Base-by-base conservation (phyloP, 2,888 invertebrate species). In the Metalampra italica region DNA sequence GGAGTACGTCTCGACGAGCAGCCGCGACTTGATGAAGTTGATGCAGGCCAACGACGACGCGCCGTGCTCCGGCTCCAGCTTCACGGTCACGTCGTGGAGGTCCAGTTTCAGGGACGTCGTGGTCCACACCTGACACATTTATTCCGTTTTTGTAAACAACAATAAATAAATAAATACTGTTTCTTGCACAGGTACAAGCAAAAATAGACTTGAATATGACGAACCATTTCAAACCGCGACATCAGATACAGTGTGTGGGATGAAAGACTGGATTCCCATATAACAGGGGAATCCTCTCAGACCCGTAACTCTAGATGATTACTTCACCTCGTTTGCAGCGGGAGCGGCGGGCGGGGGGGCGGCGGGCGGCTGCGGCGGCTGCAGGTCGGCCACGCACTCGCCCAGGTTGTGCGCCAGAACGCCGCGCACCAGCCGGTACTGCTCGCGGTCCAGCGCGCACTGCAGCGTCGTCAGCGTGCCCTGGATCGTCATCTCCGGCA, bases 321-420 rank as follows among this genome's bases (percentile, higher is more conserved):
- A n/a, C n/a, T n/a, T 22, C 22, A 22, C 22, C 22, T 22, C 22
- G 22, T 22, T 5, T 22, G 22, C 22, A 5, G 22, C n/a, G 36
- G 36, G n/a, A 3, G 36, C 36, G 36, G 11, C n/a, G 36, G 1
- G 36, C 36, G 58, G 14, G 30, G 30, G 40, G 47, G 44, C 42
- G 56, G 56, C 40, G 48, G 55, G 51, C 29, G 57, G 50, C 43
- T 62, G 57, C 49, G 49, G 45, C 53, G 60, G 71, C 60, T 66
- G 64, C 59, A 75, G 68, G 60, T 78, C 82, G 55, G 62, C 65
- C 52, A 71, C 91, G 61, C 92, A 91, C 80, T 98, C 98, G 0
- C 96, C 97, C 55, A 98, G 92, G 87, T 98, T 98, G 82, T 96
- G 95, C 1, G 94, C 92, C 7, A 98, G 89, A 51, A 98, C 91